Base-by-base conservation (phyloP, 2,888 invertebrate species). In the Pediacus dermestoides region DNA sequence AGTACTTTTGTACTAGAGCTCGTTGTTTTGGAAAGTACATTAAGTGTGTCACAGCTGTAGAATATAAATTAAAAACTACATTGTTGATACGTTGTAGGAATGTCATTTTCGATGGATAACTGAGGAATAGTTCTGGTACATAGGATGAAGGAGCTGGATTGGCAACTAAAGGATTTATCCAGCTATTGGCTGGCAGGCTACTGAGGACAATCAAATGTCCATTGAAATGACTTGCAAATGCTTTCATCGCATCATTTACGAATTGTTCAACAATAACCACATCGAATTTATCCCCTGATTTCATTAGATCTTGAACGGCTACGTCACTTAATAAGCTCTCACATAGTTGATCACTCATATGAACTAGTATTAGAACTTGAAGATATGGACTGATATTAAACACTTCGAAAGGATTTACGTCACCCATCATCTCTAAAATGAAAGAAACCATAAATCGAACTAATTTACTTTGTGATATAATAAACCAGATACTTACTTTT, bases 41-140 rank as follows among this genome's bases (percentile, higher is more conserved):
- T n/a, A 44, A 37, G 18, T 42, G 15, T 12, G 30, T 15, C 13
- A 10, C 27, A 10, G 22, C 9, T 11, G 14, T 26, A 6, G 30
- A 10, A 3, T 37, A 1, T 7, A 50, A 4, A 18, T 37, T 16
- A 10, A 32, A 30, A 7, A 67, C 70, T 0, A 72, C 63, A 53
- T 80, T 81, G n/a, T 67, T 60, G 1, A 79, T 28, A 43, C 81
- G 61, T 44, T 74, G 70, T 56, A 63, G 61, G 45, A 81, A 78
- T 16, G 64, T 72, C 60, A 74, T 73, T 7, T 46, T 42, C 13
- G 74, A 65, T 33, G 62, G 55, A 38, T 57, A 68, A 4, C 66
- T 58, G 37, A 68, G 43, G 38, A 71, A 67, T 3, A 66, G 62
- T 32, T 72, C 70, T 0, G 76, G 74, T 16, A 74, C 68, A 55